Evolutionary conservation across 2,888 invertebrate genomes (phyloP), one percentile per base, ranked within the genome.

Genomic region (Drosophila formosana): DNA sequence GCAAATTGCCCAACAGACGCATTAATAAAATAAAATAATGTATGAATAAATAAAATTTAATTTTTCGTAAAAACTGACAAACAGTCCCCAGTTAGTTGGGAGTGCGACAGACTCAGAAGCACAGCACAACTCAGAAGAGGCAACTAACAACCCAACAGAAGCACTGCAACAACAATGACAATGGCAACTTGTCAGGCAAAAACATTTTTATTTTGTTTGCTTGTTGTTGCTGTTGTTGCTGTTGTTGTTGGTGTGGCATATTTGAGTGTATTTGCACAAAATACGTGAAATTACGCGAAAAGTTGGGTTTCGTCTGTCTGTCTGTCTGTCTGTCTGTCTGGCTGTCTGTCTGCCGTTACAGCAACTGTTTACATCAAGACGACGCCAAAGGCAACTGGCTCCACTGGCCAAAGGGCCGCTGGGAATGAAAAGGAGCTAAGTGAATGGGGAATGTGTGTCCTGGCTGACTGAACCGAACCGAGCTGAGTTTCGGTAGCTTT

Each of bases 251-350:
- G 25, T 80, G 74, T 76, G 71, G 84, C 84, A 84, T 82, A 80
- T 84, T 80, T 82, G 77, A 82, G 82, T 72, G 82, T 84, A 84
- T 82, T 82, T 84, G 80, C 79, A 79, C 78, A 84, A 82, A 83
- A 84, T 83, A 83, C 82, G 82, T 83, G 82, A 84, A 83, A 83
- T 84, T 83, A 82, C 82, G 82, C 85, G 85, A 84, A 84, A 84
- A 82, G 55, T 82, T 84, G 63, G 51, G 32, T 57, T 57, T n/a
- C 28, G 32, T 43, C 50, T 62, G 37, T 72, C 69, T 62, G 56
- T 52, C 70, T 58, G 30, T 39, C 55, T 49, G 25, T 37, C 52
- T 62, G 64, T 45, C 58, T 37, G 9, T 11, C 53, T 57, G 64
- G 53, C 53, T 26, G 26, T 37, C 50, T 50, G 52, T 28, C 47